phyloP scores from a whole-genome alignment of 2,113 vertebrate species.

The Opisthocomus hoazin region DNA sequence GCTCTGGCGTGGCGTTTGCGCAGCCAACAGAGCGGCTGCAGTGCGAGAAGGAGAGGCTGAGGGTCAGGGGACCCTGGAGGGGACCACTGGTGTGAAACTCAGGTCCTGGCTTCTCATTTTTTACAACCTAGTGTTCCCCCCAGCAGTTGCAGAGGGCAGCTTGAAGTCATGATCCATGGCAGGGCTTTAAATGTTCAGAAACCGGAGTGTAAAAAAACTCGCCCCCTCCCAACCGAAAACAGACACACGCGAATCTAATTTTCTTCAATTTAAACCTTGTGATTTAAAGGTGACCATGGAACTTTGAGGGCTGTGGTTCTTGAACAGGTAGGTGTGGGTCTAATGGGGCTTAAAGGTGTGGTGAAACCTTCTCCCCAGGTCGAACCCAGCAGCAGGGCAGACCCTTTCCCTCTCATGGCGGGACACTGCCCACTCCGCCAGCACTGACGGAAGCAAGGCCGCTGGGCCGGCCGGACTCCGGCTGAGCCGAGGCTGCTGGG shows the following conservation, averaged over 20 bases:
- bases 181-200: not conserved
- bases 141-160: not conserved
- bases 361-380: not conserved
- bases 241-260: not conserved
- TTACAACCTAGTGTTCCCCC: not conserved
- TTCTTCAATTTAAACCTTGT: not conserved
- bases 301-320: not conserved
- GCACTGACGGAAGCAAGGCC: not conserved
- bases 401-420: too few species aligned
- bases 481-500: not conserved
- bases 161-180: not conserved
- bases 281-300: not conserved
- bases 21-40: not conserved
- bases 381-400: not conserved
- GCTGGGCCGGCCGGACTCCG: not conserved
- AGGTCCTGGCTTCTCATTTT: not conserved
- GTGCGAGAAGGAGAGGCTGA: fast-evolving
- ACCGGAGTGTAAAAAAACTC: not conserved
- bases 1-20: not conserved
- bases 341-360: not conserved
- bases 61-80: not conserved
- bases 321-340: not conserved
- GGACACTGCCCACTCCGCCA: not conserved
- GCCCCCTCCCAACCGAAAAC: not conserved
- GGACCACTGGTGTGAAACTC: not conserved